These are phyloP conservation scores for Eupeodes corollae DNA, from an alignment of 1,140 invertebrate genomes.

Conservation along the genomic window DNA sequence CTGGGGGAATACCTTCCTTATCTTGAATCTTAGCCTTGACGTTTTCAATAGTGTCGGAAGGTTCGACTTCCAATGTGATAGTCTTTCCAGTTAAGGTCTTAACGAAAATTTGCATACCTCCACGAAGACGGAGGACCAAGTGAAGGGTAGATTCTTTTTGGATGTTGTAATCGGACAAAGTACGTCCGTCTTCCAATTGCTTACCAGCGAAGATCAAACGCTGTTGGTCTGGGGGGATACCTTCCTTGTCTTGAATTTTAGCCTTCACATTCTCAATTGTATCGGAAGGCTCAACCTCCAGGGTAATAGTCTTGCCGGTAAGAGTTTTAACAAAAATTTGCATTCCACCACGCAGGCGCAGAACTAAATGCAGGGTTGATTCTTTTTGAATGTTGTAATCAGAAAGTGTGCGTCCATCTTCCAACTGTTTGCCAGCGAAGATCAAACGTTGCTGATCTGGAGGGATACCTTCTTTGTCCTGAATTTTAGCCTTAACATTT, in stretches of 20 bases:
- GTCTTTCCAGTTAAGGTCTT: constrained; percentile 76
- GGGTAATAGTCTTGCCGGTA: constrained; percentile 84
- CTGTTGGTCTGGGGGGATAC: constrained; percentile 51
- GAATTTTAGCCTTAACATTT: constrained; percentile 66
- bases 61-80: constrained; percentile 69
- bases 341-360: constrained; percentile 69
- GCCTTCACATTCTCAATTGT: constrained; percentile 66
- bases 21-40: constrained; percentile 71
- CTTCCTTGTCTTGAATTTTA: constrained; percentile 61
- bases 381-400: constrained; percentile 76
- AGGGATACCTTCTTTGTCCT: constrained; percentile 57
- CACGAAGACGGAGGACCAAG: constrained; percentile 46
- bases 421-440: constrained; percentile 60
- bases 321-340: constrained; percentile 75
- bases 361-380: constrained; percentile 77
- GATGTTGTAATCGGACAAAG: constrained; percentile 47
- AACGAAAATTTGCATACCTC: constrained; percentile 67
- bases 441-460: constrained; percentile 57
- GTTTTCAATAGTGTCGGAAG: constrained; percentile 72
- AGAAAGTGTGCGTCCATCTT: constrained; percentile 49
- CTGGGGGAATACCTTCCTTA: constrained; percentile 61
- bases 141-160: constrained; percentile 55
- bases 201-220: constrained; percentile 45
- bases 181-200: constrained; percentile 51
- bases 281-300: constrained; percentile 60